phyloP scores from a whole-genome alignment of 2,113 vertebrate species.

The Cariama cristata region DNA sequence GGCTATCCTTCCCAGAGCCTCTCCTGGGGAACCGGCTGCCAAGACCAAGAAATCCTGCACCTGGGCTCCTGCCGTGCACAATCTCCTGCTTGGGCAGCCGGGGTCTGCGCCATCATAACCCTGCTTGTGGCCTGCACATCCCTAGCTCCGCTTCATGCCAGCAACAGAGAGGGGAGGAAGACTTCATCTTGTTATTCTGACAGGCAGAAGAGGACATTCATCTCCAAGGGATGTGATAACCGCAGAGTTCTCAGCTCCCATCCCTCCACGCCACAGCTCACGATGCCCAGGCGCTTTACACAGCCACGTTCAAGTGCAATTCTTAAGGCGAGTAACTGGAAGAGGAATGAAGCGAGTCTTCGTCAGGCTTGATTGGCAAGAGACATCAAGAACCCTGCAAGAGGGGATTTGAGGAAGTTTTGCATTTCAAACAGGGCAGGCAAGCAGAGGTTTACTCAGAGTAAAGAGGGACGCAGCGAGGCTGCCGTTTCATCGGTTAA shows the following conservation, averaged over 20 bases:
- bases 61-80: neutral
- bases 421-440: slow-evolving; percentile 41
- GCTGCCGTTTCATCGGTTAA: neutral
- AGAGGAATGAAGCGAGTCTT: neutral
- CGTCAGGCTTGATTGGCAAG: neutral
- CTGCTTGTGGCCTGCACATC: neutral
- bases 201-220: neutral
- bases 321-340: neutral
- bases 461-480: neutral
- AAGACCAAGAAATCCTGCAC: rapidly evolving
- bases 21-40: neutral
- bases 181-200: rapidly evolving
- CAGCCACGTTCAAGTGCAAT: neutral
- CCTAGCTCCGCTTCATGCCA: neutral
- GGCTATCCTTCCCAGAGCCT: neutral
- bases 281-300: rapidly evolving
- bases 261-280: neutral
- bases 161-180: neutral
- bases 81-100: neutral
- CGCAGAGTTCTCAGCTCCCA: neutral
- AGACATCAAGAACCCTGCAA: neutral
- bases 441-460: slow-evolving; percentile 17
- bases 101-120: neutral
- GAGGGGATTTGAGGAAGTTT: slow-evolving; percentile 7
- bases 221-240: neutral